Conservation (phyloP, 2,888 invertebrate genomes). For the Hydropsyche betteni region DNA sequence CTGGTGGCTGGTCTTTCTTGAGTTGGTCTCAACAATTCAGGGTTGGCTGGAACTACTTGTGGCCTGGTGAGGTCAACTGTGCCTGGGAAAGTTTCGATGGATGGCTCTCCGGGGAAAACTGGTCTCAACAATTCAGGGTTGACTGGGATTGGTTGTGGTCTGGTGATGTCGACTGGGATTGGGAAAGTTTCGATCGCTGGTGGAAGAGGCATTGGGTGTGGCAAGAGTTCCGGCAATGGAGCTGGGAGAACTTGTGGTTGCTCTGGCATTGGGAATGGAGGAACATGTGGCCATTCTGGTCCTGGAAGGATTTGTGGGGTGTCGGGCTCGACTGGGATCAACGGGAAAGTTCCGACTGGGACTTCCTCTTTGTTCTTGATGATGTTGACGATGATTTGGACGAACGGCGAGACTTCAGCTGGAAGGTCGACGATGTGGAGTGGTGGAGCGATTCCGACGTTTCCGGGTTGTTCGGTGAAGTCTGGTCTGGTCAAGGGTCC, state of each 20-base stretch:
- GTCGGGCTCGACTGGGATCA: slow-evolving; percentile 19
- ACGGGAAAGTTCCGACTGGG: slow-evolving; percentile 4
- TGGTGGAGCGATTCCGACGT: neutral
- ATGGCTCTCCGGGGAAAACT: neutral
- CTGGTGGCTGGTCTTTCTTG: slow-evolving; percentile 20
- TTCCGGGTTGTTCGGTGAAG: slow-evolving; percentile 6
- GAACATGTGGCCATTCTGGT: slow-evolving; percentile 3
- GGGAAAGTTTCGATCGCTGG: neutral
- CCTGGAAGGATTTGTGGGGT: slow-evolving; percentile 3
- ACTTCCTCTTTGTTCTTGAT: slow-evolving; percentile 4
- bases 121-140: slow-evolving; percentile 2
- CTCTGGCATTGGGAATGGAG: slow-evolving; percentile 15
- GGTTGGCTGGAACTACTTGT: neutral
- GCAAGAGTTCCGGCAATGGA: slow-evolving; percentile 6
- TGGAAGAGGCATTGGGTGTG: slow-evolving; percentile 22
- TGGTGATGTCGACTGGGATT: neutral
- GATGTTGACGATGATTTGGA: slow-evolving; percentile 42
- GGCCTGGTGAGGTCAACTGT: neutral
- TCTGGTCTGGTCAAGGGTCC: neutral
- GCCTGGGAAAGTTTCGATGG: neutral
- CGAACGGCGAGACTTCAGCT: slow-evolving; percentile 32
- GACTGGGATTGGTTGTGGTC: slow-evolving; percentile 20
- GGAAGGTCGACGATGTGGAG: neutral
- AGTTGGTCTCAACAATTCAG: neutral
- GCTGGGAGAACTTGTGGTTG: neutral